Conservation (phyloP, 2,888 invertebrate genomes). For the Listrodromus nycthemerus region DNA sequence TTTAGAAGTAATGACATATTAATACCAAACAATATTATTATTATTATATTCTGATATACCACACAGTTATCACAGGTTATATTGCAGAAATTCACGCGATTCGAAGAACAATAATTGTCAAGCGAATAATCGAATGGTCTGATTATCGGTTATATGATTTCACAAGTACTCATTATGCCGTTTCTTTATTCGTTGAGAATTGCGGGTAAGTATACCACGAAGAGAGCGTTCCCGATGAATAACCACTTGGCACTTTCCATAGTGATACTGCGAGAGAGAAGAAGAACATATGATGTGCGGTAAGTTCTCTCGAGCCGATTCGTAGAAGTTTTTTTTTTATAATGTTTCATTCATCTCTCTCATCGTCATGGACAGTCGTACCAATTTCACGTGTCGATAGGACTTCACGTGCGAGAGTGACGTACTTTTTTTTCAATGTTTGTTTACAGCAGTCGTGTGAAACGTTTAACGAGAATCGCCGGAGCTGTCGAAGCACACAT, state of each 20-base stretch:
- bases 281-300: neutral
- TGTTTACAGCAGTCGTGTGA: slow-evolving; percentile 35
- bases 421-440: slow-evolving; percentile 9
- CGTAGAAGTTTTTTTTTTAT: neutral
- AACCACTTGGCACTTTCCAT: slow-evolving; percentile 11
- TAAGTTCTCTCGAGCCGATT: neutral
- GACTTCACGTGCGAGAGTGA: neutral
- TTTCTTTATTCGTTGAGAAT: neutral
- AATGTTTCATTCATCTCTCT: neutral
- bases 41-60: too few species aligned
- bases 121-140: neutral
- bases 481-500: neutral
- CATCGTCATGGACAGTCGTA: neutral
- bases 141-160: neutral
- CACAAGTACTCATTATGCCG: neutral
- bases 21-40: too few species aligned
- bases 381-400: neutral
- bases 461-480: neutral
- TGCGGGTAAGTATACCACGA: neutral
- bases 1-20: too few species aligned
- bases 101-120: neutral
- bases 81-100: neutral
- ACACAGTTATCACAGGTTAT: neutral
- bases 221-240: neutral
- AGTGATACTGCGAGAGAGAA: neutral